Percentiles rank a stretch among this genome's conserved stretches.
These are phyloP conservation scores for Semaprochilodus insignis DNA, from an alignment of 2,797 vertebrate species.

Conservation along the genomic window DNA sequence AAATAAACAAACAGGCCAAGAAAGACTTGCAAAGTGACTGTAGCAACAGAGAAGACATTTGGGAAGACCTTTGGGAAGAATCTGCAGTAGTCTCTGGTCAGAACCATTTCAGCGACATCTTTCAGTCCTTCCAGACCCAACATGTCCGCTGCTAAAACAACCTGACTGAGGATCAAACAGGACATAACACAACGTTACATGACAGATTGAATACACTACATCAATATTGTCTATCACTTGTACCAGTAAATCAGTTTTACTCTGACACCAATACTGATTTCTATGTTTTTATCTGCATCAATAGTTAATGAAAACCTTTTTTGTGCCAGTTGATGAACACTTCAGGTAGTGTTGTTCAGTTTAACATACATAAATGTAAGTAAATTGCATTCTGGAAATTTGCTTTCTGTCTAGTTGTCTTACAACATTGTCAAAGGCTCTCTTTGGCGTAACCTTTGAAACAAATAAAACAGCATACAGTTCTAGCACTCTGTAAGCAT, in stretches of 20 bases:
- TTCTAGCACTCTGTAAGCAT: too few species aligned
- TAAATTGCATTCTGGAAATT: background rate
- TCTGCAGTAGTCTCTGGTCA: slow-evolving; percentile 92
- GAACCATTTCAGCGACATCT: slow-evolving; percentile 89
- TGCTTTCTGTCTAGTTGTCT: background rate
- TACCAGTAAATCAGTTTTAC: background rate
- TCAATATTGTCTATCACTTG: background rate
- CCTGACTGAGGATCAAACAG: slow-evolving; percentile 76
- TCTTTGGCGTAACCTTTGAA: too few species aligned
- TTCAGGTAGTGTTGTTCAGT: background rate
- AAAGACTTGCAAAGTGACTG: background rate
- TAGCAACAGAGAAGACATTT: background rate
- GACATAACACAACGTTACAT: background rate
- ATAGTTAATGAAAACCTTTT: background rate
- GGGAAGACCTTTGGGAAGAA: slow-evolving; percentile 89
- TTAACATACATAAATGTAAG: background rate
- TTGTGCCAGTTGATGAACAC: background rate
- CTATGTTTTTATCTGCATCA: too few species aligned
- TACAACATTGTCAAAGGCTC: too few species aligned
- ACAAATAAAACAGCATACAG: too few species aligned
- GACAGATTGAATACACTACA: slow-evolving; percentile 32
- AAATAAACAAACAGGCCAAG: background rate
- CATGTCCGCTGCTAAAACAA: slow-evolving; percentile 92
- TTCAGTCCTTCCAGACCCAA: slow-evolving; percentile 91
- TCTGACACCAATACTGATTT: background rate